Percentiles rank a stretch among this genome's conserved stretches.
Conservation (phyloP, 1,140 invertebrate genomes). For the Philopotamus ludificatus region DNA sequence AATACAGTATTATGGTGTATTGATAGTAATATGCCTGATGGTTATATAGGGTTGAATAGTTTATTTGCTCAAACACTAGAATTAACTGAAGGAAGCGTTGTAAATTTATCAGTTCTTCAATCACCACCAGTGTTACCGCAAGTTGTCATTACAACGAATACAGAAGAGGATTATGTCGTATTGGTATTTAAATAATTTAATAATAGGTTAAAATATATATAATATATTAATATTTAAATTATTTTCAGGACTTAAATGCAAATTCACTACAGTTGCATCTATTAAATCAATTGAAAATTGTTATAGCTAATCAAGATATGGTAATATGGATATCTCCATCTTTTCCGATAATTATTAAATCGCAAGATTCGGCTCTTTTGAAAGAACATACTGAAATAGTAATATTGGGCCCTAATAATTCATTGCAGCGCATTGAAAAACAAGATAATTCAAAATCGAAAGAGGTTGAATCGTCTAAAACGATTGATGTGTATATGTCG, state of each 20-base stretch:
- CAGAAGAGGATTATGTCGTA: slow-evolving; percentile 55
- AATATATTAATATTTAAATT: slow-evolving; percentile 33
- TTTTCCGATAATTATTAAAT: slow-evolving; percentile 46
- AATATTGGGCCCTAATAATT: slow-evolving; percentile 7
- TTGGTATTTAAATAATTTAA: slow-evolving; percentile 46
- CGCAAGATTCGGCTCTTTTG: slow-evolving; percentile 27
- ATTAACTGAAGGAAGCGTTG: slow-evolving; percentile 47
- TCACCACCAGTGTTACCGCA: slow-evolving; percentile 48
- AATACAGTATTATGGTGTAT: slow-evolving; percentile 49
- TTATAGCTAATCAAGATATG: slow-evolving; percentile 55
- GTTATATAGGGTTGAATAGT: slow-evolving; percentile 48
- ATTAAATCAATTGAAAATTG: slow-evolving; percentile 57
- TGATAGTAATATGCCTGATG: slow-evolving; percentile 47
- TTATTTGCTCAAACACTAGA: slow-evolving; percentile 47
- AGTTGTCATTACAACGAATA: slow-evolving; percentile 50
- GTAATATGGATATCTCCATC: slow-evolving; percentile 59
- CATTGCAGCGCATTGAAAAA: no score
- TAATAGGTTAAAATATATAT: slow-evolving; percentile 44
- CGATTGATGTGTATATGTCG: no score
- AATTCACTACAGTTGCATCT: slow-evolving; percentile 56
- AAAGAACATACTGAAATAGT: slow-evolving; percentile 35
- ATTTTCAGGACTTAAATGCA: slow-evolving; percentile 58
- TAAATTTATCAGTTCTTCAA: slow-evolving; percentile 48
- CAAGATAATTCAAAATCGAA: no score
- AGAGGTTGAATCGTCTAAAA: no score